phyloP scores from a whole-genome alignment of 2,113 vertebrate genomes.

The Pygoscelis adeliae region DNA sequence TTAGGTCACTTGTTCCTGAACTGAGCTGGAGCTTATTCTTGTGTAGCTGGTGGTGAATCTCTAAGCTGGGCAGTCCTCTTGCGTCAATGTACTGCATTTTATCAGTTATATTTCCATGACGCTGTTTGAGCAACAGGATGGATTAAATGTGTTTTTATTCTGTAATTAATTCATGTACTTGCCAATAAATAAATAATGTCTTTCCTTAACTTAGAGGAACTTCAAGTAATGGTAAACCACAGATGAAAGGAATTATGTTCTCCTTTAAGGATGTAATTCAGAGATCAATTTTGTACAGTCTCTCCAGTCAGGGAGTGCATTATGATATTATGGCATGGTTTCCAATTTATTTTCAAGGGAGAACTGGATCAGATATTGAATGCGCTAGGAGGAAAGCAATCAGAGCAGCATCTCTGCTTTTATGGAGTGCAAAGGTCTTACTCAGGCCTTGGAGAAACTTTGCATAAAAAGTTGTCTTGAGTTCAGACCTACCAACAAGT shows the following conservation, averaged over 20 bases:
- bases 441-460: neutral
- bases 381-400: neutral
- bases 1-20: neutral
- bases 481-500: neutral
- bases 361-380: neutral
- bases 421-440: neutral
- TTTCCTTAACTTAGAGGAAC: neutral
- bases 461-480: neutral
- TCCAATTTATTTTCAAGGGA: neutral
- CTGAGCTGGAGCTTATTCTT: neutral
- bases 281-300: neutral
- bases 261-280: neutral
- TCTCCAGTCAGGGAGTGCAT: neutral
- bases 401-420: neutral
- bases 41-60: neutral
- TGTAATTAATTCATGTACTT: neutral
- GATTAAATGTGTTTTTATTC: neutral
- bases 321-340: neutral
- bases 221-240: neutral
- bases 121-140: neutral
- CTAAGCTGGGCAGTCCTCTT: neutral
- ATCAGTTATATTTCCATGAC: neutral
- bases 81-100: neutral
- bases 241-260: neutral
- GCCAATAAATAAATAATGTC: neutral